Evolutionary conservation across 2,888 invertebrate species (phyloP), one percentile per base, ranked within the genome.

Genomic region (Exocentrus adspersus): DNA sequence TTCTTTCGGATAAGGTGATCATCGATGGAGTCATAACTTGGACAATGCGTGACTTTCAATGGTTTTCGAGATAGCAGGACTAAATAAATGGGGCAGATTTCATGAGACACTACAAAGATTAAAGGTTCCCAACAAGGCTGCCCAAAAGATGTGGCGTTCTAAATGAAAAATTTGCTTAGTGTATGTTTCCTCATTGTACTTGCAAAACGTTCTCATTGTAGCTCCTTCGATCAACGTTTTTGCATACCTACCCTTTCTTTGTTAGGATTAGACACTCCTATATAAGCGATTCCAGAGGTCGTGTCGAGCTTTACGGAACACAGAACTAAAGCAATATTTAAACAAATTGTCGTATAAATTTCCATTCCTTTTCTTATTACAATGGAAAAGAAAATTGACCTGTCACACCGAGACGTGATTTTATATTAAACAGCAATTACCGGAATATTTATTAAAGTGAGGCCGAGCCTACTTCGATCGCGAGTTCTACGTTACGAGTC

Each of bases 401-500:
- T 24, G 12, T 48, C 28, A 48, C 20, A 20, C 16, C 14, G 24
- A 24, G 53, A 42, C 20, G 43, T 42, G 14, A 21, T 54, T 52
- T 54, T 28, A 54, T 24, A 43, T 32, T 14, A 37, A 37, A 14
- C 20, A 4, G 53, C 20, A 21, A 21, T 53, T 43, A 43, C 43
- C 43, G 12, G 43, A 17, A 24, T 43, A 54, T 53, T 52, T 53
- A 53, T 54, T 43, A 54, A 54, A 54, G 28, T 54, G 43, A 14
- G 43, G 42, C 54, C 42, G 24, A 28, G 54, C 54, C 54, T 41
- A 43, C 21, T 43, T 54, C 19, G 43, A 24, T 6, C 43, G 69
- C 69, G 70, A 43, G 37, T 60, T 62, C 42, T 62, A 57, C 45
- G 42, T 65, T 46, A 46, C 52, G 42, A 60, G 62, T 62, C 65